Base-by-base conservation (phyloP, 2,797 vertebrate species). In the Parambassis ranga region DNA sequence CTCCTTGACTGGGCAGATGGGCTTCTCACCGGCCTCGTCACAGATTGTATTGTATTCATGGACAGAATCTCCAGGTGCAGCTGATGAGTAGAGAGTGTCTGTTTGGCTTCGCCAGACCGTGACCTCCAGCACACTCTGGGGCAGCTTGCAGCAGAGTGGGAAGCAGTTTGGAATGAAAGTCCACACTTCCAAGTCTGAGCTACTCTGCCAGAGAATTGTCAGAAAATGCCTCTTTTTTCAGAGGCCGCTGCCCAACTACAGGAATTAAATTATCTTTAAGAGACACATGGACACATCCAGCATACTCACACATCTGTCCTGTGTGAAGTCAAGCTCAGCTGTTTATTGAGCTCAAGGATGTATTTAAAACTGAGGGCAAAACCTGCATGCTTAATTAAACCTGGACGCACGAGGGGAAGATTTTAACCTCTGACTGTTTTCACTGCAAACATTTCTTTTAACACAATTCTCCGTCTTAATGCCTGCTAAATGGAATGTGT, bases 121-220 rank as follows among this genome's bases (percentile, higher is more conserved):
- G 62, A 63, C 65, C 65, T 51, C 65, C 48, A 30, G 33, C 23
- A 46, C 35, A 49, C 35, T 33, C 39, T 5, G 19, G 23, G 37
- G 19, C 55, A 35, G 33, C 19, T 75, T 32, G 23, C 62, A 63
- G 32, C 59, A 59, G 24, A 35, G 41, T 60, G 71, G 38, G 38
- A 71, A 75, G 44, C 28, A 15, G 47, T 16, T n/a, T 32, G 48
- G 58, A 44, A 71, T 61, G 19, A 71, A 49, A 44, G 59, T 55
- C 32, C 27, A n/a, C 30, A 42, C 23, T 3, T 46, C 37, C 16
- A 53, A 27, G 41, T 39, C 36, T 18, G 15, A 50, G 16, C 2
- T 22, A 1, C 39, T 53, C 27, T n/a, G 41, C 27, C 28, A 16
- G 23, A 4, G 24, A 52, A 36, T 33, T 5, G 26, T 14, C 19